These are phyloP conservation scores for Mizuhopecten yessoensis DNA, from an alignment of 1,140 invertebrate genomes.

Conservation along the genomic window DNA sequence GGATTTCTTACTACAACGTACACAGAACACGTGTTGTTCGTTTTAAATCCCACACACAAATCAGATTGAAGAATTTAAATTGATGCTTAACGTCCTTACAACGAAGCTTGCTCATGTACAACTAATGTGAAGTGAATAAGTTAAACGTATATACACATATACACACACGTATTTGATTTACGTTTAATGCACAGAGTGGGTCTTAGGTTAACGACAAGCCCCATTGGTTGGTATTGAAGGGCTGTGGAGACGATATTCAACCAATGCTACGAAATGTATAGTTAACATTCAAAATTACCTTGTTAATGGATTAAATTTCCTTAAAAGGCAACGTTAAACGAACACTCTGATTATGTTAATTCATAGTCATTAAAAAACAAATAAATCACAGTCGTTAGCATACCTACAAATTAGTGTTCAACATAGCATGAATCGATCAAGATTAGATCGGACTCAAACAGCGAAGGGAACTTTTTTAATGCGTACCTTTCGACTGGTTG, in stretches of 20 bases:
- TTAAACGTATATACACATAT: neutral
- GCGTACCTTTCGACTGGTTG: neutral
- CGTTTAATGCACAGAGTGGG: neutral
- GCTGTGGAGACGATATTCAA: neutral
- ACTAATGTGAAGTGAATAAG: slow-evolving; percentile 3
- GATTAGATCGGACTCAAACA: neutral
- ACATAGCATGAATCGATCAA: neutral
- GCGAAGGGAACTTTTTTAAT: neutral
- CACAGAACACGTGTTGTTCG: neutral
- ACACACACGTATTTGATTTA: neutral
- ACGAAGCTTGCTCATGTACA: slow-evolving; percentile 32
- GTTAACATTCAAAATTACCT: neutral
- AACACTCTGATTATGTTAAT: neutral
- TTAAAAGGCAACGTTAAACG: neutral
- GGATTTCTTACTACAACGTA: neutral
- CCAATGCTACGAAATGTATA: neutral
- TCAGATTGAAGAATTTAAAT: neutral
- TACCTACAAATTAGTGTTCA: neutral
- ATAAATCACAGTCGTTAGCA: neutral
- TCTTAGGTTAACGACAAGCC: neutral
- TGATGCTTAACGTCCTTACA: neutral
- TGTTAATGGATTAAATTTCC: neutral
- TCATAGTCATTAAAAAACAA: neutral
- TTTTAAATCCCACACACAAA: neutral
- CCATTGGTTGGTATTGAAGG: slow-evolving; percentile 12